Evolutionary conservation across 2,113 vertebrate genomes (phyloP), one percentile per base, ranked within the genome.

Genomic region (Catagonus wagneri): DNA sequence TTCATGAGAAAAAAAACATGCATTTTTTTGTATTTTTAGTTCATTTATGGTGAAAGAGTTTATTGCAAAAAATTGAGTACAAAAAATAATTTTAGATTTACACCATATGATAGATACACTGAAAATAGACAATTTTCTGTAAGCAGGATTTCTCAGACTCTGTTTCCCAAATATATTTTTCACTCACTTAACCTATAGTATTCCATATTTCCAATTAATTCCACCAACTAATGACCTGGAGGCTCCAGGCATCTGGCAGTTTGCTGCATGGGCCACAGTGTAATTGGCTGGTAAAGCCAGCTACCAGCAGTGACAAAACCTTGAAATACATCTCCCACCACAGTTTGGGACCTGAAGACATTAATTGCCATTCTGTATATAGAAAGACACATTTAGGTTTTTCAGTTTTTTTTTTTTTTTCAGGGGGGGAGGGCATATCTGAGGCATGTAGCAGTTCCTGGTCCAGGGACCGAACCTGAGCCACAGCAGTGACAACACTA

Each of bases 1-100:
- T 84, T 90, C 66, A 44, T 58, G 34, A 89, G 32, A 89, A 96
- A 95, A 95, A 72, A 94, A 95, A 71, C 50, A 22, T 83, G 0
- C 1, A 60, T 11, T 61, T 80, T 80, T 63, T 83, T 7, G 66
- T 17, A 80, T 89, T 69, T 83, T 93, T 2, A 94, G 29, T 34
- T 92, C 22, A 52, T 89, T 92, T 14, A 34, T 92, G 17, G 13
- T 71, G 11, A 92, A 85, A 92, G 9, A 0, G 19, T 60, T 79
- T 80, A 52, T 74, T 90, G 32, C 52, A 14, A 52, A 65, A 12
- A 22, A 58, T 79, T 65, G 16, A 74, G 10, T 92, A 93, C 39
- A 90, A 92, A 74, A 69, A 60, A 34, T 25, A 65, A 68, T 69
- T 96, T 96, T 90, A 89, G 32, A 58, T 58, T 76, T 93, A 65